phyloP scores from a whole-genome alignment of 2,888 invertebrate species.

The Lordiphosa fenestrarum region DNA sequence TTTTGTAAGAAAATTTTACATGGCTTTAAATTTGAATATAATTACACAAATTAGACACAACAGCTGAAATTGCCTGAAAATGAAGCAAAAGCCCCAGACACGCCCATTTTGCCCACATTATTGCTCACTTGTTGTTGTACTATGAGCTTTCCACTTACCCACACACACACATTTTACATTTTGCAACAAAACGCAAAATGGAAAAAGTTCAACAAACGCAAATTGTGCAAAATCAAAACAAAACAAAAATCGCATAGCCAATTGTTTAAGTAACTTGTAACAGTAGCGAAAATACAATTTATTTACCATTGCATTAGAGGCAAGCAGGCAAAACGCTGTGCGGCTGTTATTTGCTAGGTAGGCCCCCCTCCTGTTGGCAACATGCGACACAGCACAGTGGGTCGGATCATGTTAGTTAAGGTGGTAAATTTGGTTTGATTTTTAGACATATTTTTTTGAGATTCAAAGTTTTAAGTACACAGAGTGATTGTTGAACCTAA shows the following conservation, averaged over 20 bases:
- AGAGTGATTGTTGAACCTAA: too few relatives aligned
- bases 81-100: constrained; percentile 40
- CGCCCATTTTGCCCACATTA: constrained; percentile 55
- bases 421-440: too few relatives aligned
- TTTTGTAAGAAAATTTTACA: constrained; percentile 66
- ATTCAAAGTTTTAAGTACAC: too few relatives aligned
- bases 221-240: constrained; percentile 55
- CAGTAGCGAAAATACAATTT: constrained; percentile 64
- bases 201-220: constrained; percentile 71
- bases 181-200: constrained; percentile 20
- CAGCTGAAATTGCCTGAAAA: constrained; percentile 42
- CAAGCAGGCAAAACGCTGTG: constrained; percentile 3
- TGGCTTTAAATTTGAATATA: constrained; percentile 72
- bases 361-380: constrained; percentile 33
- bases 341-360: constrained; percentile 1
- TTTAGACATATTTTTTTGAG: too few relatives aligned
- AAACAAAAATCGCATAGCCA: constrained; percentile 27
- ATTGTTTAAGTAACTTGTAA: constrained; percentile 68
- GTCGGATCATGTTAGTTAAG: background rate
- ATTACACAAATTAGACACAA: constrained; percentile 67
- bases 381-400: constrained; percentile 27
- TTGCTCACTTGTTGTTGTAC: constrained; percentile 19
- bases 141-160: constrained; percentile 63
- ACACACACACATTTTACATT: constrained; percentile 28
- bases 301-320: constrained; percentile 61